Base-by-base conservation (phyloP, 2,888 invertebrate species). In the Prosopocoilus inquinatus region DNA sequence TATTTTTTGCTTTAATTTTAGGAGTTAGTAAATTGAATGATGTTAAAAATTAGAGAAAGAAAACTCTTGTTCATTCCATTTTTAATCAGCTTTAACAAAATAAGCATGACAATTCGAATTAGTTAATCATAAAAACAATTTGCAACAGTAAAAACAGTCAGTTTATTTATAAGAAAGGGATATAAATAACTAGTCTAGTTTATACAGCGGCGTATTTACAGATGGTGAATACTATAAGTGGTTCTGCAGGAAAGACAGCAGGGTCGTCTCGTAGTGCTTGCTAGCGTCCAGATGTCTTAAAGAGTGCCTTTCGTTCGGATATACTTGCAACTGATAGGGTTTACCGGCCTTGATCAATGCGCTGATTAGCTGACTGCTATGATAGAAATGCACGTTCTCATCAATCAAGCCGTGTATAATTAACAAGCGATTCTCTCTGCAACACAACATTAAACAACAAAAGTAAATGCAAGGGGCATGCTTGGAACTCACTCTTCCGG, bases 341-440 rank as follows among this genome's bases (percentile, higher is more conserved):
- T 99, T 99, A 60, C 96, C 96, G n/a, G 90, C 89, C 65, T 91
- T 87, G 53, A 97, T 88, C 58, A 99, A 83, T 54, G 91, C 90
- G 61, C 92, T 90, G 16, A 99, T 88, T 58, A 99, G 80, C 64
- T 91, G 89, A 68, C 92, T 93, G 9, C 96, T 96, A 78, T 99
- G 99, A 66, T 90, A 89, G 78, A 99, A 98, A 77, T 99, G 99
- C 0, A 99, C 99, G 75, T 99, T 99, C 78, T 99, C 99, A 75
- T 99, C 99, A 53, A 96, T 95, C 59, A 98, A 80, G 1, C 99
- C 99, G 76, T 99, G 99, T 65, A 98, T 93, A 36, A 99, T 92
- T 12, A 99, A 80, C 62, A 99, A 79, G 34, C 97, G 85, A 70
- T 92, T 92, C 72, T 92, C 92, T 73, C 90, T 90, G 76, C 0